Evolutionary conservation across 1,140 invertebrate genomes (phyloP).

Genomic region (Colletes latitarsis): DNA sequence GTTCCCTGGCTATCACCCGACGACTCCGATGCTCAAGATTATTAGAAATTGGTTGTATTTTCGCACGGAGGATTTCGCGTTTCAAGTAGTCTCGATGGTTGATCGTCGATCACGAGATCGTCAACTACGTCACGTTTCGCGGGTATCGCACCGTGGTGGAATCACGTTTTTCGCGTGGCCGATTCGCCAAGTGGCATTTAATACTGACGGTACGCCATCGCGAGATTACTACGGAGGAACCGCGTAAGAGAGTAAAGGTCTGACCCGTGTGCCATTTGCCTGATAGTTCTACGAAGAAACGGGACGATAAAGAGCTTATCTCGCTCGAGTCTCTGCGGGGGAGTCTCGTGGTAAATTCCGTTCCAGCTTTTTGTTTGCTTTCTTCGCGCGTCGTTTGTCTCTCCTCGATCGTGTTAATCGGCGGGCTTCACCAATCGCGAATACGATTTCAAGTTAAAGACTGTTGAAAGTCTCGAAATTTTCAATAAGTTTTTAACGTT

Average conservation of each 20-base stretch:
- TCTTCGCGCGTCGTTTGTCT: background rate
- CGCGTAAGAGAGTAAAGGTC: slow-evolving; percentile 47
- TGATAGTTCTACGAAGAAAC: slow-evolving; percentile 42
- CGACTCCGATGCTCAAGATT: no score
- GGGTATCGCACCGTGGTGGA: slow-evolving; percentile 12
- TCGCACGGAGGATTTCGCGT: background rate
- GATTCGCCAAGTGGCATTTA: background rate
- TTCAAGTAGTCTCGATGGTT: background rate
- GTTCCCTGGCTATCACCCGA: background rate
- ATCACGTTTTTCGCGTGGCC: slow-evolving; percentile 34
- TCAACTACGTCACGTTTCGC: background rate
- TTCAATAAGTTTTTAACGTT: no score
- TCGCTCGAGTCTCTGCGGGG: slow-evolving; percentile 54
- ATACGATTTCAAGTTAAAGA: background rate
- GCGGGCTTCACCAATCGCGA: background rate
- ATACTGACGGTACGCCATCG: slow-evolving; percentile 4
- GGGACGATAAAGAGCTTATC: slow-evolving; percentile 50
- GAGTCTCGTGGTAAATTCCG: slow-evolving; percentile 63
- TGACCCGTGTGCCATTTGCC: slow-evolving; percentile 47
- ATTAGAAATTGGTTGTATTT: no score
- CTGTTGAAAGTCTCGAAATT: no score
- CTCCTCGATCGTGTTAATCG: background rate
- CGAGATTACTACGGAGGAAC: slow-evolving; percentile 26
- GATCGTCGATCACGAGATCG: no score
- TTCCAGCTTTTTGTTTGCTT: slow-evolving; percentile 8